Conservation (phyloP, 53 echinoderm and acorn worm genomes). For the Temnopleurus reevesii region DNA sequence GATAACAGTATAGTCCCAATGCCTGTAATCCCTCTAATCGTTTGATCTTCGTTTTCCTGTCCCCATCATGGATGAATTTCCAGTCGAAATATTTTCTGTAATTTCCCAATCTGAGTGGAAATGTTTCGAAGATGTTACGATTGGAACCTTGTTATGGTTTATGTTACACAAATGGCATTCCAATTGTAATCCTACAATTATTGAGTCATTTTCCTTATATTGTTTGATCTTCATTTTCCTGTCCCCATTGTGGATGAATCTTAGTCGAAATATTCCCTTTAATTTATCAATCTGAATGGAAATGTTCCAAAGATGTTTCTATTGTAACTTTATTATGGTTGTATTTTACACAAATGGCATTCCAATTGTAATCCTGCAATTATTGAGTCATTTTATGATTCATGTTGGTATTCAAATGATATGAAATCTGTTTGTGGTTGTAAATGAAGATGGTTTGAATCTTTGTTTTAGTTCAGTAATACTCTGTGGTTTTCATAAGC, state of each 20-base stretch:
- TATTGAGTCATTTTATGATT: no score
- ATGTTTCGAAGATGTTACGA: no score
- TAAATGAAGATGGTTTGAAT: neutral
- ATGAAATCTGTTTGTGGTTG: neutral
- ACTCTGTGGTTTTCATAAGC: neutral
- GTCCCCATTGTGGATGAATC: neutral
- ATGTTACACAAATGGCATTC: no score
- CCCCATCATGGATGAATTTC: neutral
- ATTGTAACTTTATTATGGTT: no score
- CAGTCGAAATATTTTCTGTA: neutral
- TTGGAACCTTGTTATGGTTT: no score
- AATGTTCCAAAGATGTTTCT: no score
- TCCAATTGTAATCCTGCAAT: no score
- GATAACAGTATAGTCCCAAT: neutral
- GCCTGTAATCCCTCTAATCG: neutral
- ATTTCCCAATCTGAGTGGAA: no score
- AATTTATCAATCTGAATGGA: no score
- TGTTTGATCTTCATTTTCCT: conserved; percentile 26
- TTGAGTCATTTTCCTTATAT: neutral
- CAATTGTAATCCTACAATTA: no score
- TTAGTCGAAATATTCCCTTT: neutral
- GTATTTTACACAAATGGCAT: no score
- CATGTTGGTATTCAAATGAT: neutral
- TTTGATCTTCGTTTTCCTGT: conserved; percentile 42
- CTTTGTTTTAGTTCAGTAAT: neutral